phyloP scores from a whole-genome alignment of 2,113 vertebrate genomes.

The Alces alces region DNA sequence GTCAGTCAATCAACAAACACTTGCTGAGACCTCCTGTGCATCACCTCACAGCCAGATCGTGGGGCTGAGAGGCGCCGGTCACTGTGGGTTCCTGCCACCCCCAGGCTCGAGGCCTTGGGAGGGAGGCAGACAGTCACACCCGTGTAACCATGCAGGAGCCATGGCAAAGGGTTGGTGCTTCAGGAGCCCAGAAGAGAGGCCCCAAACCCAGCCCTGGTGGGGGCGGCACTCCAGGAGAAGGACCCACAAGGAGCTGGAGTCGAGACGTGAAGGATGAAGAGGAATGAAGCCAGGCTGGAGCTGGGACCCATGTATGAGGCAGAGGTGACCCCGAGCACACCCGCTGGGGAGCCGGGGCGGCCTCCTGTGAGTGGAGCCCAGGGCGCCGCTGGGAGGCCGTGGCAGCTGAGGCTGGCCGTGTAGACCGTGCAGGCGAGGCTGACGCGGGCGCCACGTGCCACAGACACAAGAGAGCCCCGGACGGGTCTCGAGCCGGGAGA shows the following conservation, averaged over 20 bases:
- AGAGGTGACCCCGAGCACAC: background rate
- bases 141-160: fast-evolving
- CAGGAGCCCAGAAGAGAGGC: background rate
- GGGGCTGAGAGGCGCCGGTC: background rate
- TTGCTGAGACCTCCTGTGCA: background rate
- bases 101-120: background rate
- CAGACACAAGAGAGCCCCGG: background rate
- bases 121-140: background rate
- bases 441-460: background rate
- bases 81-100: background rate
- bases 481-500: background rate
- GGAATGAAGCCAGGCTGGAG: background rate
- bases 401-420: background rate
- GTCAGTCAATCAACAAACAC: background rate
- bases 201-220: background rate
- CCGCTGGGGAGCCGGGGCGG: background rate
- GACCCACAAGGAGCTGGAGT: background rate
- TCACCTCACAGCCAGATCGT: background rate
- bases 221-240: background rate
- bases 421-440: background rate
- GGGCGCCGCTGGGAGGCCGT: fast-evolving
- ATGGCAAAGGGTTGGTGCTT: fast-evolving
- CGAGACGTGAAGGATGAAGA: background rate
- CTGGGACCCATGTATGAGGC: fast-evolving
- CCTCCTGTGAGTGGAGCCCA: fast-evolving